Evolutionary conservation across 2,888 invertebrate genomes (phyloP).

Genomic region (Octonoba sinensis): DNA sequence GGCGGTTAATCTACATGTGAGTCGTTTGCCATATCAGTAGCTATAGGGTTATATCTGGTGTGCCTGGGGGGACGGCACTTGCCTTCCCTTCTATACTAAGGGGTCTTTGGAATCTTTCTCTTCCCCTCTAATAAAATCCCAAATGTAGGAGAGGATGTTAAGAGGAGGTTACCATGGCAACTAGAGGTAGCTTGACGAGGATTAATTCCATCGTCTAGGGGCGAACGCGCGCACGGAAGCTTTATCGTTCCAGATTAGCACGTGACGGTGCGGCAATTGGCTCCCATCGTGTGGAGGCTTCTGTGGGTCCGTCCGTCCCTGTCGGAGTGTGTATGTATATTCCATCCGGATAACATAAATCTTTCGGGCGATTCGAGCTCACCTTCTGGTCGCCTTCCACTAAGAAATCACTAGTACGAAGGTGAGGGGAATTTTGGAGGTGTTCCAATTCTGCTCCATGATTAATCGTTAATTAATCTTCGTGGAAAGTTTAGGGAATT

Average conservation of each 20-base stretch:
- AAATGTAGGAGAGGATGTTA: constrained; percentile 24
- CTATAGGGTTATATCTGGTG: constrained; percentile 42
- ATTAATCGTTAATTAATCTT: constrained; percentile 62
- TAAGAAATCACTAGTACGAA: constrained; percentile 36
- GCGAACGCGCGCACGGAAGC: constrained; percentile 20
- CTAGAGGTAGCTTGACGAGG: constrained; percentile 62
- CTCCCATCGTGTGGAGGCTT: constrained; percentile 32
- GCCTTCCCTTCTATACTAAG: constrained; percentile 4
- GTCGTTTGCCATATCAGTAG: constrained; percentile 48
- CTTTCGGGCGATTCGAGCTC: constrained; percentile 24
- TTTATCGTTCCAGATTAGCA: constrained; percentile 50
- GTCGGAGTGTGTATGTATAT: constrained; percentile 14
- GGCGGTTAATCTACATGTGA: constrained; percentile 52
- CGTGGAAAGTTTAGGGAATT: constrained; percentile 20
- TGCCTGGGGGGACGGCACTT: neutral
- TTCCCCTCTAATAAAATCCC: constrained; percentile 44
- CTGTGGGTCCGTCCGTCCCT: constrained; percentile 26
- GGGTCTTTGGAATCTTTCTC: neutral
- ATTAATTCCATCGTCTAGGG: constrained; percentile 60
- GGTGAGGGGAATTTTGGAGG: constrained; percentile 26
- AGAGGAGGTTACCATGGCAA: constrained; percentile 46
- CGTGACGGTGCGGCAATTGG: constrained; percentile 58
- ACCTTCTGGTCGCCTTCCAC: constrained; percentile 58
- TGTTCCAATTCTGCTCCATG: constrained; percentile 35
- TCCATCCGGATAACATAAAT: constrained; percentile 42